Base-by-base conservation (phyloP, 2,888 invertebrate species). In the Candidula unifasciata region DNA sequence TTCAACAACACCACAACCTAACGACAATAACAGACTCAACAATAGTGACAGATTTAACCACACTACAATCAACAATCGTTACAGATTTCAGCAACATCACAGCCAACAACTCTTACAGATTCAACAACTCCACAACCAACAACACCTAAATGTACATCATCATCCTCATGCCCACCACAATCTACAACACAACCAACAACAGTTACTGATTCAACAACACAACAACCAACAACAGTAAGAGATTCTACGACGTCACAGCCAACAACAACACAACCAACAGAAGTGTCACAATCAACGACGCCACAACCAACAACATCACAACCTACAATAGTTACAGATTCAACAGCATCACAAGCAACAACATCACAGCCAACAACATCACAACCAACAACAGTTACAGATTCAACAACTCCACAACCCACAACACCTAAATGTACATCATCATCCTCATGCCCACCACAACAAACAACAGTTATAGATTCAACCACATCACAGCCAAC, bases 371-470 rank as follows among this genome's bases (percentile, higher is more conserved):
- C 35, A 27, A 33, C 54, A 18, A 73, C 44, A 54, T n/a, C 52
- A 54, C 18, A 37, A 81, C 21, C 44, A 10, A 0, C 68, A 37
- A 35, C 18, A 71, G 24, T 52, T 27, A 35, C 18, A 71, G 24
- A 44, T 27, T 13, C 60, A 57, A 57, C 78, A 78, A 3, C 78
- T n/a, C 3, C 6, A 60, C 8, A 27, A 27, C 37, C 78, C 0
- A 78, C 78, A 18, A 60, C 54, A 27, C 27, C n/a, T 30, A 18
- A 27, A 13, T 52, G 37, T 27, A n/a, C 60, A 24, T 74, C 86
- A 24, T 84, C 86, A n/a, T 79, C 82, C 21, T 82, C 76, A n/a
- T 76, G 77, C 44, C 85, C 87, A 33, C 84, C 83, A 27, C 74
- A 80, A 2, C 69, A 80, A 6, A 80, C 77, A 5, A 21, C 80